Percentiles rank a stretch among this genome's conserved stretches.
Conservation (phyloP, 2,888 invertebrate species). For the Salticus scenicus region DNA sequence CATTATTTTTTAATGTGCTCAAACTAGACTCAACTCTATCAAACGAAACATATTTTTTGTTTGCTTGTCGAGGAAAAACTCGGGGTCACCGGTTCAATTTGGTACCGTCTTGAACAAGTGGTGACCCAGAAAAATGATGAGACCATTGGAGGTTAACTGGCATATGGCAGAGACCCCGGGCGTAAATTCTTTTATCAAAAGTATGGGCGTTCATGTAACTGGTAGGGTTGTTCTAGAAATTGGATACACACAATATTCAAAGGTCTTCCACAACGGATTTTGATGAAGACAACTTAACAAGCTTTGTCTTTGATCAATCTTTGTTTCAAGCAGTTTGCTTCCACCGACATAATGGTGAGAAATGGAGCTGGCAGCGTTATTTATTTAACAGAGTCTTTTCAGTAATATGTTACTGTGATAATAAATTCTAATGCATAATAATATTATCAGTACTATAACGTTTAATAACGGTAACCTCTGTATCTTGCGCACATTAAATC, state of each 20-base stretch:
- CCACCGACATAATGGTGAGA: too few relatives aligned
- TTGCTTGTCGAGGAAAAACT: background rate
- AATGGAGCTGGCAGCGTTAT: too few relatives aligned
- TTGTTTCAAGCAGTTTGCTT: too few relatives aligned
- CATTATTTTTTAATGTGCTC: background rate
- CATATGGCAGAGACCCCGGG: background rate
- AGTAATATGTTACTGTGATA: too few relatives aligned
- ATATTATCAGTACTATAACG: too few relatives aligned
- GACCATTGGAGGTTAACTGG: background rate
- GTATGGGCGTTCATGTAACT: background rate
- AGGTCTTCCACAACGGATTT: background rate
- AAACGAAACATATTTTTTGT: background rate
- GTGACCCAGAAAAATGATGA: background rate
- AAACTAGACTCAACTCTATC: background rate
- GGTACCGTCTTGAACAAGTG: background rate
- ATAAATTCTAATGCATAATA: too few relatives aligned
- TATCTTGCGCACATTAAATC: too few relatives aligned
- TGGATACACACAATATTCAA: background rate
- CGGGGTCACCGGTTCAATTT: background rate
- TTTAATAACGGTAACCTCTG: too few relatives aligned
- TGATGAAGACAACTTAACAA: background rate
- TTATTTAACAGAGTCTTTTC: too few relatives aligned
- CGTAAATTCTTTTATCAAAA: background rate
- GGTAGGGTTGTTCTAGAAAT: background rate
- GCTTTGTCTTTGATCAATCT: too few relatives aligned